Conservation (phyloP, 2,113 vertebrate genomes). For the Lampris megalopsis region DNA sequence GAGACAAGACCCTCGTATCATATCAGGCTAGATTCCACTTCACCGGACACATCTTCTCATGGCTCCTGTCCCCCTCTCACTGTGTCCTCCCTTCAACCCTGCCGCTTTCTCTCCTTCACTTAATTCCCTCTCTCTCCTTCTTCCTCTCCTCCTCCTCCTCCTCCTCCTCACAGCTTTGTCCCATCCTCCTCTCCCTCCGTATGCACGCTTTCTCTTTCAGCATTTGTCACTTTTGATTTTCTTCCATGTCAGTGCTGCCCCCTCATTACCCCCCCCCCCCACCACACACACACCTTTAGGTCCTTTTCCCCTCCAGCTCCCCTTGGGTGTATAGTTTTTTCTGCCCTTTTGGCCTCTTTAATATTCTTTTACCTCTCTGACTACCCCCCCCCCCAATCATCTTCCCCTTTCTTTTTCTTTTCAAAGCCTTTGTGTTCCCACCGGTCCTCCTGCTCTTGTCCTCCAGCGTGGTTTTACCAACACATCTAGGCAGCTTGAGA, state of each 20-base stretch:
- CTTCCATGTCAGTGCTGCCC: conserved; percentile 15
- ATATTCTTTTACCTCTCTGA: not conserved
- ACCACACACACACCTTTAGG: too few species aligned
- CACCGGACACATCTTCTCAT: conserved; percentile 40
- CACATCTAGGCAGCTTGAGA: conserved; percentile 34
- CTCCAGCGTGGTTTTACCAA: conserved; percentile 27
- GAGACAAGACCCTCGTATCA: conserved; percentile 40
- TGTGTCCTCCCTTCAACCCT: not conserved
- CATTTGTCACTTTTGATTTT: conserved; percentile 54
- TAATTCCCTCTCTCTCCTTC: not conserved
- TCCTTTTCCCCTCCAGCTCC: too few species aligned
- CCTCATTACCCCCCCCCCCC: conserved; percentile 14
- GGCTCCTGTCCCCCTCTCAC: conserved; percentile 15
- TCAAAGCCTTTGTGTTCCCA: not conserved
- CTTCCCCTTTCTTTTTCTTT: not conserved
- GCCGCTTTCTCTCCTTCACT: not conserved
- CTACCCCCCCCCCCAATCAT: not conserved
- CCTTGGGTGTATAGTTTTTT: not conserved
- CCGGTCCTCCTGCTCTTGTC: conserved; percentile 31
- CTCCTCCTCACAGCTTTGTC: not conserved
- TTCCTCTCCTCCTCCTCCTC: not conserved
- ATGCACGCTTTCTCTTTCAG: not conserved
- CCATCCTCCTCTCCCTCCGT: not conserved
- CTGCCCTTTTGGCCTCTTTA: not conserved
- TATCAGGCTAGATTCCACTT: conserved; percentile 54